Conservation (phyloP, 2,888 invertebrate species). For the Heteropelma amictum region DNA sequence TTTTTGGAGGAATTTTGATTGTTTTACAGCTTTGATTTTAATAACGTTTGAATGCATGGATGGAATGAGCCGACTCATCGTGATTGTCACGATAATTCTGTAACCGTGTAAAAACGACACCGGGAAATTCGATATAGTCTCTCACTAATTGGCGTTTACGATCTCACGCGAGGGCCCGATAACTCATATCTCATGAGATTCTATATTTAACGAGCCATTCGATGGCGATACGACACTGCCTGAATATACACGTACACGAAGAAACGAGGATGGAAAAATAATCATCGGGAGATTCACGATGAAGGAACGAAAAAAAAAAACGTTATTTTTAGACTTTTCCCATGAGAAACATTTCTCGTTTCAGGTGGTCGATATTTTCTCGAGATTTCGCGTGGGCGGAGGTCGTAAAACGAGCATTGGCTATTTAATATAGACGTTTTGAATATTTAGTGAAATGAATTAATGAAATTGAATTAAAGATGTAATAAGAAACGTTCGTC, state of each 20-base stretch:
- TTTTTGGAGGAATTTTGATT: no score
- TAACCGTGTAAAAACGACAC: not conserved
- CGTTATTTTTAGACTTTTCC: conserved; percentile 2
- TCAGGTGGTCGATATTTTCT: not conserved
- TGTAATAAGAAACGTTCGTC: no score
- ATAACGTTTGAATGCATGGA: no score
- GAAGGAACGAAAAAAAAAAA: not conserved
- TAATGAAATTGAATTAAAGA: no score
- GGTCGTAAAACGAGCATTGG: no score
- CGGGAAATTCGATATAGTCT: conserved; percentile 65
- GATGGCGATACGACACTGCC: conserved; percentile 56
- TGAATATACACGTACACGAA: conserved; percentile 3
- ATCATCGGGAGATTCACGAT: not conserved
- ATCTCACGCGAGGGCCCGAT: conserved; percentile 61
- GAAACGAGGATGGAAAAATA: not conserved
- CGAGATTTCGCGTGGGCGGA: not conserved
- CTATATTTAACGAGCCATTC: conserved; percentile 61
- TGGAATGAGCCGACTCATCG: no score
- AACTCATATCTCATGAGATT: conserved; percentile 56
- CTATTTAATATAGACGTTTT: no score
- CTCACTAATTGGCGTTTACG: conserved; percentile 67
- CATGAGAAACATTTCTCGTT: not conserved
- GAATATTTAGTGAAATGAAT: no score
- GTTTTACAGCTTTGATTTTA: no score
- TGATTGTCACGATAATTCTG: no score